Evolutionary conservation across 35 echinoderm and acorn worm genomes (phyloP).

Genomic region (Anneissia japonica): DNA sequence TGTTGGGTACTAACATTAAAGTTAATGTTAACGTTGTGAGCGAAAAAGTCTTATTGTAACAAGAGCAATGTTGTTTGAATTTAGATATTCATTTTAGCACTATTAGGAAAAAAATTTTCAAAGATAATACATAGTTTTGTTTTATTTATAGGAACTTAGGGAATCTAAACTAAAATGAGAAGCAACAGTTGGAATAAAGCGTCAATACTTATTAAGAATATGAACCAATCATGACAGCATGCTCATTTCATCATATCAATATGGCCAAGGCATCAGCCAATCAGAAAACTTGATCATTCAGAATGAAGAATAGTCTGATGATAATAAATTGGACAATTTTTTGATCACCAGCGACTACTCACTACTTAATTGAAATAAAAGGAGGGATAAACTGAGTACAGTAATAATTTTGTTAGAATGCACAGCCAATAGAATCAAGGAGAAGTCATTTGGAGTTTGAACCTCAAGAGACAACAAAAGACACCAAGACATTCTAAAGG

Average conservation of each 20-base stretch:
- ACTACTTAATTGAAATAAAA: neutral
- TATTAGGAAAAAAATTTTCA: too few species aligned
- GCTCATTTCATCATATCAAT: neutral
- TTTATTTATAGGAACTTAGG: neutral
- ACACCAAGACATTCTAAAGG: too few species aligned
- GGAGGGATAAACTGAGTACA: neutral
- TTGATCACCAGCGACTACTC: neutral
- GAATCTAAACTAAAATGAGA: neutral
- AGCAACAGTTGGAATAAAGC: neutral
- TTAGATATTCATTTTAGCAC: too few species aligned
- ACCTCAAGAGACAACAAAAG: neutral
- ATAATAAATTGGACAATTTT: neutral
- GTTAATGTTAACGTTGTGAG: too few species aligned
- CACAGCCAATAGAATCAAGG: too few species aligned
- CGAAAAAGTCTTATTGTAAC: too few species aligned
- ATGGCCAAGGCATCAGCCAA: neutral
- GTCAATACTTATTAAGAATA: neutral
- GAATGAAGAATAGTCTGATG: neutral
- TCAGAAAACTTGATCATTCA: neutral
- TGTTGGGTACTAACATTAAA: too few species aligned
- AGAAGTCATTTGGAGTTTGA: neutral
- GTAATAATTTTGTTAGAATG: neutral
- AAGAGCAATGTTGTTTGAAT: too few species aligned
- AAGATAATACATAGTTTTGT: neutral
- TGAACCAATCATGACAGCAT: neutral